Conservation (phyloP, 2,113 vertebrate species). For the Pavo muticus region DNA sequence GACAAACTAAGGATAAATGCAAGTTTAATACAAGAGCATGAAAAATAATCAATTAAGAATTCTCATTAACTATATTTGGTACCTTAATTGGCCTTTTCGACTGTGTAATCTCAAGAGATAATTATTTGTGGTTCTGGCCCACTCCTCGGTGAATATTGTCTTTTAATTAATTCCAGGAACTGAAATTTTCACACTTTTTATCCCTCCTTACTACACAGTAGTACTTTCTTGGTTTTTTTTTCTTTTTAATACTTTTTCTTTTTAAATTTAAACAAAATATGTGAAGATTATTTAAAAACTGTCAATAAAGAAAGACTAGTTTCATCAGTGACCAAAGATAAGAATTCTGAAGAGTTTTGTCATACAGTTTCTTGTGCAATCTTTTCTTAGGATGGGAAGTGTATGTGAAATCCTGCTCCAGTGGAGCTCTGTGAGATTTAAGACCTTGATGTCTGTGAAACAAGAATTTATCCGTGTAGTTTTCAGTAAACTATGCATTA, state of each 20-base stretch:
- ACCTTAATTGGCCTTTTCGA: conserved; percentile 73
- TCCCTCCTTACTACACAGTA: conserved; percentile 22
- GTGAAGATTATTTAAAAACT: conserved; percentile 38
- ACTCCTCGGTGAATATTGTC: conserved; percentile 73
- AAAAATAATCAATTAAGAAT: conserved; percentile 77
- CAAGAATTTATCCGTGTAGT: background rate
- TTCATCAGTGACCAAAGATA: background rate
- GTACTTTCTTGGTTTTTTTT: conserved; percentile 10
- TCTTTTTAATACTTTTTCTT: background rate
- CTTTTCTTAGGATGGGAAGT: background rate
- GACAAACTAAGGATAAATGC: conserved; percentile 24
- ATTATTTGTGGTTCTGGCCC: conserved; percentile 68
- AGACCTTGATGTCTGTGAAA: background rate
- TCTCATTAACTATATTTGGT: conserved; percentile 74
- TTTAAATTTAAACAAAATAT: background rate
- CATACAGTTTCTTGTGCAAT: background rate
- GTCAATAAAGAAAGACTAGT: conserved; percentile 8
- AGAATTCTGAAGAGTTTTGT: background rate
- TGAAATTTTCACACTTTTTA: conserved; percentile 42
- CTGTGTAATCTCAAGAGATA: conserved; percentile 71
- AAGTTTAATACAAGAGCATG: conserved; percentile 34
- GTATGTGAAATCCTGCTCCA: background rate
- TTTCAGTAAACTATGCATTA: background rate
- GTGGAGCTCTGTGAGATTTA: background rate
- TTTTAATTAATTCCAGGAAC: conserved; percentile 76